A percentile compares a stretch with the other conserved stretches of the same genome.
Evolutionary conservation across 2,113 vertebrate species (phyloP).

Genomic region (Tichodroma muraria): DNA sequence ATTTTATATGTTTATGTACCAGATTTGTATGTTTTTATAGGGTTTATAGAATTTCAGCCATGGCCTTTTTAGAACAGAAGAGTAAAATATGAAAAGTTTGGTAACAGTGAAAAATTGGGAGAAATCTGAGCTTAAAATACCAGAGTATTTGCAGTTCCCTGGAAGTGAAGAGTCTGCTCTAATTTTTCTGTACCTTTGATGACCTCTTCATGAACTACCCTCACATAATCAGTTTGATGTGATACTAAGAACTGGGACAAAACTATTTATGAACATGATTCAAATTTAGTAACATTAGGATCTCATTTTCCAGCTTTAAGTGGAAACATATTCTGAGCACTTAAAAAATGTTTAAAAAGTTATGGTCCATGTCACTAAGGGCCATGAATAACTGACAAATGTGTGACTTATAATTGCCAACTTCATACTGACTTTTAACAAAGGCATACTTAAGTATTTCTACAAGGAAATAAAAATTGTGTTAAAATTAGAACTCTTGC

Average conservation of each 20-base stretch:
- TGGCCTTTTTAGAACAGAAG: neutral
- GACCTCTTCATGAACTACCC: neutral
- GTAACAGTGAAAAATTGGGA: neutral
- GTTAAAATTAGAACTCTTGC: neutral
- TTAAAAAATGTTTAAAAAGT: neutral
- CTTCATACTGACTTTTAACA: neutral
- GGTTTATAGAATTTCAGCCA: neutral
- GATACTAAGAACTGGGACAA: neutral
- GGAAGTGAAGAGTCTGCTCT: neutral
- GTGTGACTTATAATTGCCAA: neutral
- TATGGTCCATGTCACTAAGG: neutral
- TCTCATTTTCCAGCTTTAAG: neutral
- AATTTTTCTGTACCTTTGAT: neutral
- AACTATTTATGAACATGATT: neutral
- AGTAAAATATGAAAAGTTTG: neutral
- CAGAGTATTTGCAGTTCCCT: neutral
- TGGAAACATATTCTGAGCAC: neutral
- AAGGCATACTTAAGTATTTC: neutral
- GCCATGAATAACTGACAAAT: neutral
- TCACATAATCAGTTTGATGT: neutral
- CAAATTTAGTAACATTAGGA: neutral
- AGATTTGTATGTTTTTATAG: neutral
- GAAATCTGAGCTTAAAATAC: neutral
- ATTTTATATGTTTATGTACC: neutral
- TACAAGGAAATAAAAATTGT: neutral